Base-by-base conservation (phyloP, 2,888 invertebrate species). In the Ametastegia equiseti region DNA sequence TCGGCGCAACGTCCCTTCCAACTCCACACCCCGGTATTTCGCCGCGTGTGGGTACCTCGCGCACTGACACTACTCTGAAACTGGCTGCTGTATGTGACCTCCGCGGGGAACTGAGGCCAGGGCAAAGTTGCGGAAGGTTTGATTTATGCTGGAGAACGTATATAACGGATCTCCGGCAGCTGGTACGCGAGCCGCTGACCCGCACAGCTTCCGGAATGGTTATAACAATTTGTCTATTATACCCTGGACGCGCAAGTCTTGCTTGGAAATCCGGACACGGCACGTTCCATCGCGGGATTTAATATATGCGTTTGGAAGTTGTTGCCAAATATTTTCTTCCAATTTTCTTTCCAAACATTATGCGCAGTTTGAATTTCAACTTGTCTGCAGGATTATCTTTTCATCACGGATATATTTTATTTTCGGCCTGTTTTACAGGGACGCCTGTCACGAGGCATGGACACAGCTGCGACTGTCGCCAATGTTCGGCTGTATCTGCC, bases 401-500 rank as follows among this genome's bases (percentile, higher is more conserved):
- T 30, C 15, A 6, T 42, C 60, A 60, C 60, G 30, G 15, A 30
- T 60, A 6, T 42, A 6, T 42, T 60, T 60, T 13, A 27, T 9
- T 60, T 60, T 30, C 60, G 27, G 5, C 23, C 30, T 60, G 27
- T 60, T 92, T 92, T 71, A n/a, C 93, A 97, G 97, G 92, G 96
- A 96, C 88, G 93, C 95, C 77, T 98, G 97, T 90, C 96, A 97
- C 89, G 96, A 97, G 88, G 95, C 97, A 71, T 98, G 97, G 97
- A 95, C 96, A 84, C 96, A 97, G 88, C 93, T 98, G 81, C 95
- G 97, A 81, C 93, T 96, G 84, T 97, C 97, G 33, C 97, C 97
- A 0, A 96, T 98, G 94, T 98, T 97, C 92, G 98, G 97, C 77
- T 98, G 97, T 93, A 97, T 97, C 91, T 98, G 97, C 91, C 97